Evolutionary conservation across 1,140 invertebrate species (phyloP), one percentile per base, ranked within the genome.

Genomic region (Melipona quadrifasciata): DNA sequence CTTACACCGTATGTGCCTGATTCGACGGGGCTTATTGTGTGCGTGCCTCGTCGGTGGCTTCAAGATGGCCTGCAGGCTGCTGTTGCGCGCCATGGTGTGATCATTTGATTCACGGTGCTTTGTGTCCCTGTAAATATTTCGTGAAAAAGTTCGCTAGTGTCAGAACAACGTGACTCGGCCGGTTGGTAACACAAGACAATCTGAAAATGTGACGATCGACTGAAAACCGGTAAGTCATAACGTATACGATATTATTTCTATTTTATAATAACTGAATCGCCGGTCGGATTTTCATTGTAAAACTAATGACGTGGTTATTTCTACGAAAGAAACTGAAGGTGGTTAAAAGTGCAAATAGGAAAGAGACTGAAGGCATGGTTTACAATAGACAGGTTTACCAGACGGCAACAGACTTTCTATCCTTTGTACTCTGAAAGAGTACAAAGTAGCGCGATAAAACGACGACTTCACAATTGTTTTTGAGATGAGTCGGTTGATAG

Each of bases 1-100:
- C 87, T 82, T 68, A 89, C 78, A 74, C 70, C 84, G 85, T 85
- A 70, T 72, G 85, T 86, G 85, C 80, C 73, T 77, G 85, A 68
- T 67, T 72, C 78, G 70, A 65, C 85, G 27, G 55, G 57, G 80
- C 80, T 87, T 80, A 84, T 80, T 90, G 88, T 75, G 90, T 85
- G 83, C 80, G 81, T 89, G 87, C 70, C 77, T 83, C 61, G 75
- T 78, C 72, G 78, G 86, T 89, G 76, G 82, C 84, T 86, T 81
- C 88, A 91, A 91, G 85, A 90, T 91, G 90, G 90, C 90, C 84
- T 84, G 86, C 73, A 61, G 70, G 73, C 76, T 81, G 78, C 57
- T 80, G 75, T 71, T 78, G 67, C 79, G 78, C 82, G 77, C 80
- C 74, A 74, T 82, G 72, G 80, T 84, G 84, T 75, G 51, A 81